Base-by-base conservation (phyloP, 2,888 invertebrate species). In the Troilus luridus region DNA sequence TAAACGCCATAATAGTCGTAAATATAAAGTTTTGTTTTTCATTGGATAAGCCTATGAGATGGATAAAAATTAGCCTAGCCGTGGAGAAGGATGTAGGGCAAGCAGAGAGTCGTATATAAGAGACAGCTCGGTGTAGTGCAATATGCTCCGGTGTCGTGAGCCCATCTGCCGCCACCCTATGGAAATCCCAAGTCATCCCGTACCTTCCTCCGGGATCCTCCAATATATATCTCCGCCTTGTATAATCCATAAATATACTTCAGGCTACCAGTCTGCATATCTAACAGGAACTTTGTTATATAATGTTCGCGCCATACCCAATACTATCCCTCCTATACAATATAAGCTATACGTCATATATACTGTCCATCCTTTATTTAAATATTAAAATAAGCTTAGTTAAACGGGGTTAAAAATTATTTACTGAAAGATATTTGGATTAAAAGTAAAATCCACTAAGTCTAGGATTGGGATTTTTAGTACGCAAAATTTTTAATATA, bases 181-280 rank as follows among this genome's bases (percentile, higher is more conserved):
- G 72, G 72, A 77, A 77, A 77, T 77, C 72, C 72, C 72, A 17
- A 77, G 72, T 41, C 72, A 19, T 10, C 72, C 72, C 24, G 72
- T 77, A 77, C 72, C 72, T 77, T 77, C 72, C 72, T 77, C 72
- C 27, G 8, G 17, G 21, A 41, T 17, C 17, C 72, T 77, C 27
- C 27, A 77, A 77, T 77, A 77, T 67, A 67, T 77, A 77, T 77
- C 72, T 77, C 72, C 27, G 12, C 72, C 72, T 77, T 77, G 72
- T 77, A 77, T 77, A 77, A 77, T 77, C 72, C 72, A 77, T 77
- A 77, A 77, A 77, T 77, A 77, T 77, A 77, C 41, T 77, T 77
- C 17, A 41, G 72, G 9, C 17, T 41, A 17, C 41, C 27, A 12
- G 27, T 27, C 72, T 77, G 72, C 27, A 77, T 41, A 14, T 8